A percentile compares a stretch with the other conserved stretches of the same genome.
Conservation (phyloP, 2,888 invertebrate species). For the Eristalinus aeneus region DNA sequence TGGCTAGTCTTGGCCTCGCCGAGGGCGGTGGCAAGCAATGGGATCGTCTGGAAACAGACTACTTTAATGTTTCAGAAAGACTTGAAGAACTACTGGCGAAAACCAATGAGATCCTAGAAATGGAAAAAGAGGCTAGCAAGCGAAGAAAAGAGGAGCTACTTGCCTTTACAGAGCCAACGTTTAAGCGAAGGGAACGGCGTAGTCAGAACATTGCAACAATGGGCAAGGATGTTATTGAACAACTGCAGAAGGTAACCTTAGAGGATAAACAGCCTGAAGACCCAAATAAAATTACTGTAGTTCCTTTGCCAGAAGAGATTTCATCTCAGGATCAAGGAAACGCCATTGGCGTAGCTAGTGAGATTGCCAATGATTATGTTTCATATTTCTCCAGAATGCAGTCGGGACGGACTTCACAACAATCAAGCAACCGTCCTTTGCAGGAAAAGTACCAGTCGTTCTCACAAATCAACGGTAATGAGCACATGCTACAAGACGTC, state of each 20-base stretch:
- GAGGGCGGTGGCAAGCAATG: slow-evolving; percentile 33
- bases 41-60: slow-evolving; percentile 75
- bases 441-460: slow-evolving; percentile 71
- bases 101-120: slow-evolving; percentile 78
- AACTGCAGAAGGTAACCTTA: slow-evolving; percentile 51
- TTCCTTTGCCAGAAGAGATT: slow-evolving; percentile 39
- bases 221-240: slow-evolving; percentile 66
- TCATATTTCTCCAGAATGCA: slow-evolving; percentile 60
- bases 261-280: slow-evolving; percentile 32
- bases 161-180: slow-evolving; percentile 61
- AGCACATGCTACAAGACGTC: slow-evolving; percentile 75
- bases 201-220: slow-evolving; percentile 31
- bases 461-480: slow-evolving; percentile 73
- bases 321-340: slow-evolving; percentile 25
- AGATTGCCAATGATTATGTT: slow-evolving; percentile 35
- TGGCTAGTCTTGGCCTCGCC: slow-evolving; percentile 47
- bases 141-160: slow-evolving; percentile 63
- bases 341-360: slow-evolving; percentile 33
- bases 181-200: slow-evolving; percentile 46
- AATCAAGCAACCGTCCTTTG: slow-evolving; percentile 69
- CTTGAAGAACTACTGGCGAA: slow-evolving; percentile 77
- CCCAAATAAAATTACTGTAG: slow-evolving; percentile 57
- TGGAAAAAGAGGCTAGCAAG: slow-evolving; percentile 74
- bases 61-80: slow-evolving; percentile 76
- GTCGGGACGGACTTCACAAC: slow-evolving; percentile 71